Evolutionary conservation across 2,888 invertebrate genomes (phyloP).

Genomic region (Oligia fasciuncula): DNA sequence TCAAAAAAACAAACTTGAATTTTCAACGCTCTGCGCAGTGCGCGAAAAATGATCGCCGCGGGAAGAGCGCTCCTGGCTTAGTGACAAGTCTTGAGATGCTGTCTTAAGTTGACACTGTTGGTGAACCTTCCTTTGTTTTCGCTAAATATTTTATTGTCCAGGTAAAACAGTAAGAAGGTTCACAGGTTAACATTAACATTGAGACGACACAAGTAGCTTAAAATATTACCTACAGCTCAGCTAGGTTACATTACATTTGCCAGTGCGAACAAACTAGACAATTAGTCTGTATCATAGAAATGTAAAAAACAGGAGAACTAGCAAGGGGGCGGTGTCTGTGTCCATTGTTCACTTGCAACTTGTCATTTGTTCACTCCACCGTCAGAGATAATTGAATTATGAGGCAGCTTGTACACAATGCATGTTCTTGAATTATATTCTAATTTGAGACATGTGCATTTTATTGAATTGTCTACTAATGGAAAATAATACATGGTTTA

Average conservation of each 20-base stretch:
- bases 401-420: conserved; percentile 18
- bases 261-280: too few relatives aligned
- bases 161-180: neutral
- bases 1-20: too few relatives aligned
- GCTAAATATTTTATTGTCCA: too few relatives aligned
- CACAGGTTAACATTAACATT: neutral
- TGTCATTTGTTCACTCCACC: conserved; percentile 19
- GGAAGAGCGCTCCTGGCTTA: too few relatives aligned
- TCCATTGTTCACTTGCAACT: conserved; percentile 3
- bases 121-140: neutral
- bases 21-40: too few relatives aligned
- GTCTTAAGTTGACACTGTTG: neutral
- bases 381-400: conserved; percentile 25
- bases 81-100: neutral
- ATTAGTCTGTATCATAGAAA: too few relatives aligned
- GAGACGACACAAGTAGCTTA: neutral
- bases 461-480: conserved; percentile 28
- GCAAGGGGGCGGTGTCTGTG: too few relatives aligned
- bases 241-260: neutral
- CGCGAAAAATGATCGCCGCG: too few relatives aligned
- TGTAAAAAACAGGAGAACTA: too few relatives aligned
- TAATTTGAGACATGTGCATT: conserved; percentile 4
- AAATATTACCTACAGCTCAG: neutral
- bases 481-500: neutral
- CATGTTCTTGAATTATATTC: conserved; percentile 24